A percentile compares a stretch with the other conserved stretches of the same genome.
Evolutionary conservation across 2,888 invertebrate species (phyloP).

Genomic region (Eristalis intricaria): DNA sequence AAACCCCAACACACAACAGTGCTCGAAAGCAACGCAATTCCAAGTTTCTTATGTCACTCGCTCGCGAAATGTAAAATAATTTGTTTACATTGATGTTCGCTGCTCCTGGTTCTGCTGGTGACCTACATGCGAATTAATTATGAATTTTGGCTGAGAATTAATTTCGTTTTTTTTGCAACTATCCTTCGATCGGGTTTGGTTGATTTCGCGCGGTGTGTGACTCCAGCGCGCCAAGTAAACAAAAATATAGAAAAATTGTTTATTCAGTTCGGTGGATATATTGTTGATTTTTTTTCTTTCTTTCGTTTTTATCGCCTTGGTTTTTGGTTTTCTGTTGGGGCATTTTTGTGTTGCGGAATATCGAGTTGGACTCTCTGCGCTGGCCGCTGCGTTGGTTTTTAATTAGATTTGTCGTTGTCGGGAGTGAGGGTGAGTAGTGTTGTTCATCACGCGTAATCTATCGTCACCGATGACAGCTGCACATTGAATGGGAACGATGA

Average conservation of each 20-base stretch:
- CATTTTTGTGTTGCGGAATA: constrained; percentile 13
- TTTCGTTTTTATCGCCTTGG: neutral
- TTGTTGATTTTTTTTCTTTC: constrained; percentile 1
- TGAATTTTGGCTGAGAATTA: constrained; percentile 59
- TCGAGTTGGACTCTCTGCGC: constrained; percentile 39
- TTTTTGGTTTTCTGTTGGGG: neutral
- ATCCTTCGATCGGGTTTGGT: constrained; percentile 23
- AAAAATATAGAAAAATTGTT: constrained; percentile 14
- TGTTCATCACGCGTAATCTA: constrained; percentile 27
- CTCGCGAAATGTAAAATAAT: constrained; percentile 66
- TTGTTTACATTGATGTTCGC: constrained; percentile 74
- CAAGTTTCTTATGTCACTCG: constrained; percentile 66
- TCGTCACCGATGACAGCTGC: constrained; percentile 36
- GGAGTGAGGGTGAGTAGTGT: constrained; percentile 46
- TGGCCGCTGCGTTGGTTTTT: constrained; percentile 59
- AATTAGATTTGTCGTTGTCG: constrained; percentile 67
- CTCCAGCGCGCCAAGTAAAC: constrained; percentile 56
- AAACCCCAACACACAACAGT: neutral
- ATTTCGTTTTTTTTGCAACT: constrained; percentile 18
- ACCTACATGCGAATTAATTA: constrained; percentile 71
- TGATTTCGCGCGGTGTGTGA: constrained; percentile 33
- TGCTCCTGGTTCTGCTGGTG: constrained; percentile 71
- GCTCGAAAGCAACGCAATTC: constrained; percentile 28
- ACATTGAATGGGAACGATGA: constrained; percentile 26
- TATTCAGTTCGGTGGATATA: constrained; percentile 31